Evolutionary conservation across 1,140 invertebrate genomes (phyloP), one percentile per base, ranked within the genome.

Genomic region (Drosophila auraria): DNA sequence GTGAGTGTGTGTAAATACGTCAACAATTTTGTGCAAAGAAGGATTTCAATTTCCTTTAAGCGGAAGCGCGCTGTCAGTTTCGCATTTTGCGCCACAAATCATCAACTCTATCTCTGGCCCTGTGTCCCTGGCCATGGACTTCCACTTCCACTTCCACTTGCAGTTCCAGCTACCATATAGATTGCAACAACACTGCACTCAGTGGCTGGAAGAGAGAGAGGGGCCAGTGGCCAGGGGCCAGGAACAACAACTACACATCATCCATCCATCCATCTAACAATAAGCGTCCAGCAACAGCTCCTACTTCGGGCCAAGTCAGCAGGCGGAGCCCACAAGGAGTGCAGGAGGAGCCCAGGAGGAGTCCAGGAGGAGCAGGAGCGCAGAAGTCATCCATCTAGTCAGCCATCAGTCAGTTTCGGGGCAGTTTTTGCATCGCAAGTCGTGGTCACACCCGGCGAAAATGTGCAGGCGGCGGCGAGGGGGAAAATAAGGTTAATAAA

Each of bases 1-100:
- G 14, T 56, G 36, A 65, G 71, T 78, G 62, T 74, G 80, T 83
- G 84, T 84, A 89, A 89, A 89, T 83, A 84, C 78, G 81, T 87
- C 84, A 87, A 87, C 84, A 87, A 87, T 89, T 87, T 87, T 83
- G 84, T 78, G 86, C 60, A 89, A 87, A 89, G 81, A 87, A 87
- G 86, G 87, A 87, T 87, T 87, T 87, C 84, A 87, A 87, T 87
- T 87, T 87, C 84, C 84, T 83, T 87, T 89, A 89, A 84, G 78
- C 84, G 84, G 81, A 87, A 89, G 84, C 78, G 81, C 75, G 81
- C 84, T 87, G 84, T 87, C 84, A 89, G 81, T 80, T 89, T 81
- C 84, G 81, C 66, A 87, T 87, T 87, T 87, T 87, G 84, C 78
- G 74, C 84, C 78, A 87, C 84, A 87, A 87, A 87, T 87, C 84